Evolutionary conservation across 2,113 vertebrate species (phyloP).

Genomic region (Phainopepla nitens): DNA sequence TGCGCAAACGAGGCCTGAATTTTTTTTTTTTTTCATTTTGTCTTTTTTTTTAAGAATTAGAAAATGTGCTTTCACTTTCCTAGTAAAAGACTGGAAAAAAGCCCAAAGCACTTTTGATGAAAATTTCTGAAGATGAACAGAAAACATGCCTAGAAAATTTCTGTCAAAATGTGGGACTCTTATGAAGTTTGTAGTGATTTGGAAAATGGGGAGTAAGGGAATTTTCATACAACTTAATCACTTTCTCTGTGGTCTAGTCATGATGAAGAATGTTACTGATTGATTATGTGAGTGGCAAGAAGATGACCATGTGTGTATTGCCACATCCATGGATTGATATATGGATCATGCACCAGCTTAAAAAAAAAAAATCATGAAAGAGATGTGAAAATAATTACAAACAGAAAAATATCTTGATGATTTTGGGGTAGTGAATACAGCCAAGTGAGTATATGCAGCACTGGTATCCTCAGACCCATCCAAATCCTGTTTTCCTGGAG

Average conservation of each 20-base stretch:
- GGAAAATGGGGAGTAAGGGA: neutral
- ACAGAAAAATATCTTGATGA: rapidly evolving
- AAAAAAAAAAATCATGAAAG: neutral
- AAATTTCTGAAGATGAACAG: neutral
- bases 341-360: neutral
- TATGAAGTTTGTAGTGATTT: neutral
- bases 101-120: neutral
- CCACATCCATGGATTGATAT: neutral
- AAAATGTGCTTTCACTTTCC: neutral
- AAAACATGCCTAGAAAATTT: neutral
- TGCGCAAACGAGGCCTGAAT: neutral
- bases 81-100: neutral
- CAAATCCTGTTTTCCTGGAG: neutral
- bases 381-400: neutral
- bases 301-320: neutral
- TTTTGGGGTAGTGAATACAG: neutral
- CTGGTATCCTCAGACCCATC: neutral
- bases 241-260: neutral
- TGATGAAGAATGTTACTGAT: neutral
- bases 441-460: neutral
- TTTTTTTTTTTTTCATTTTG: neutral
- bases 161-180: neutral
- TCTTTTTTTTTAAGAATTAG: neutral
- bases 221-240: neutral
- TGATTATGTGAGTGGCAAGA: neutral